These are phyloP conservation scores for Syngnathus rostellatus DNA, from an alignment of 2,797 vertebrate genomes.

Conservation along the genomic window DNA sequence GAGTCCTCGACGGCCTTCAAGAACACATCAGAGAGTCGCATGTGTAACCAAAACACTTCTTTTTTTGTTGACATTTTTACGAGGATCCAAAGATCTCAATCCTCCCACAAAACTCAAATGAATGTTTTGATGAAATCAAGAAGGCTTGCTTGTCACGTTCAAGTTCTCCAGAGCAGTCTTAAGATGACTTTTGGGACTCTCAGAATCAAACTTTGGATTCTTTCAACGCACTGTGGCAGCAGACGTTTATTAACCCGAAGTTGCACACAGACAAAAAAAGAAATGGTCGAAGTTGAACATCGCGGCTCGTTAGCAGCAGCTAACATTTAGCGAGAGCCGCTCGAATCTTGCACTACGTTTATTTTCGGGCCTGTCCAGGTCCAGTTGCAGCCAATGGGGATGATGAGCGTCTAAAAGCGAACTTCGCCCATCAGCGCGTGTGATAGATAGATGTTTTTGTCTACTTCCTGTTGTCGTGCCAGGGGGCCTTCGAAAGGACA, in stretches of 20 bases:
- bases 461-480: slow-evolving; percentile 2
- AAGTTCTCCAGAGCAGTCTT: not conserved
- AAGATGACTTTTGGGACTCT: not conserved
- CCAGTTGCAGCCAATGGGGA: slow-evolving; percentile 33
- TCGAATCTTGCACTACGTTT: slow-evolving; percentile 58
- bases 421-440: slow-evolving; percentile 23
- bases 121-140: not conserved
- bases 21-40: slow-evolving; percentile 53
- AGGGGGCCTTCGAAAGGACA: slow-evolving; percentile 1
- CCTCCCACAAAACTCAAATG: not conserved
- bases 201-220: not conserved
- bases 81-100: not conserved
- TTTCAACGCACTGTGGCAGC: too few relatives aligned
- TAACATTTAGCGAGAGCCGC: not conserved
- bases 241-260: too few relatives aligned
- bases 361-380: slow-evolving; percentile 39
- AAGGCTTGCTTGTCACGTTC: not conserved
- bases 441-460: slow-evolving; percentile 7
- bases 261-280: too few relatives aligned
- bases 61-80: not conserved
- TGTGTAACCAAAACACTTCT: slow-evolving; percentile 50
- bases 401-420: slow-evolving; percentile 11
- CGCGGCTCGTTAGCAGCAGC: not conserved
- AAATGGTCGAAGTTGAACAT: not conserved
- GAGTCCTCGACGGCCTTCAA: slow-evolving; percentile 20